Base-by-base conservation (phyloP, 2,113 vertebrate genomes). In the Genyomyrus donnyi region DNA sequence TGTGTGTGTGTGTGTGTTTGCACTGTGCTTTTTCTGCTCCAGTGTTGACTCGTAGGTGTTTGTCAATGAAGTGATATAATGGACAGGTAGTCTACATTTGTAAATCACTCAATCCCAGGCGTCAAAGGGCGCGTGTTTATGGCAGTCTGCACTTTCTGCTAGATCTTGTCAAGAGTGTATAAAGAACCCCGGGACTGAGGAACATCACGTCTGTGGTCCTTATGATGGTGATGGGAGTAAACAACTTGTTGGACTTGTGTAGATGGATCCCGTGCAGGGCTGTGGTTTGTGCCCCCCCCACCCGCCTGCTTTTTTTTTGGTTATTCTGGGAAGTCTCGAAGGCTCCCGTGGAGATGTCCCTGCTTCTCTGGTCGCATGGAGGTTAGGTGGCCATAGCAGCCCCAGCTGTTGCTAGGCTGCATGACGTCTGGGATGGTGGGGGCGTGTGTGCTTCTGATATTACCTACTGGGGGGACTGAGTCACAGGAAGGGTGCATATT, bases 331-430 rank as follows among this genome's bases (percentile, higher is more conserved):
- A 88, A 58, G 86, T 88, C 31, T 62, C 19, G 8, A 45, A 11
- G 10, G 39, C 53, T 46, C 56, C 87, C 35, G 39, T 62, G 56
- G 87, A 31, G 56, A 10, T 66, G 39, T 56, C 56, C 56, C 24
- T 21, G 52, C 87, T 31, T 62, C 56, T 13, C 87, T 45, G 87
- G 53, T 31, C 42, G 87, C 39, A 0, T 56, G 24, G 52, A 88
- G 87, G 87, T 66, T 46, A 27, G 53, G 56, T 45, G 56, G 56
- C 89, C 80, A 45, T 53, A 80, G 66, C 89, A 83, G 74, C 49
- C 10, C n/a, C 49, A 62, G 89, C 89, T 89, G 89, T 89, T 89
- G 80, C 89, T 89, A 48, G 89, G 89, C 77, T 89, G 77, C 52
- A n/a, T 89, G 89, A 89, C 66, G 45, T 85, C 89, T 46, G 4